Evolutionary conservation across 2,888 invertebrate species (phyloP).

Genomic region (Agrochola circellaris): DNA sequence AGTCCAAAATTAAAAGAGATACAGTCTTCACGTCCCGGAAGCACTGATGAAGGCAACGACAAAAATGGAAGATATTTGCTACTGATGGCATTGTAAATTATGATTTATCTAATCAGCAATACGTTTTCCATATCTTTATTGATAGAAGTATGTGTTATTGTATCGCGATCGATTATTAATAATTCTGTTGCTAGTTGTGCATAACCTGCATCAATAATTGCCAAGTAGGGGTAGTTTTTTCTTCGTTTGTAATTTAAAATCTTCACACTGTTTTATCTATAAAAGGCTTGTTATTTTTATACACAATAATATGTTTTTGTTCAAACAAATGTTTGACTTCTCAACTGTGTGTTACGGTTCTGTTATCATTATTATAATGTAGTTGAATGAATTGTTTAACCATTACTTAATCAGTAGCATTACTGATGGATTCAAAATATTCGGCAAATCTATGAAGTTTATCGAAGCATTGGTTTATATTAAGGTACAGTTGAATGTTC

Average conservation of each 20-base stretch:
- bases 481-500: too few relatives aligned
- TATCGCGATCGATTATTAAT: conserved; percentile 7
- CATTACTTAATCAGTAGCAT: not conserved
- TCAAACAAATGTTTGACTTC: not conserved
- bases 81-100: conserved; percentile 4
- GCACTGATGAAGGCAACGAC: not conserved
- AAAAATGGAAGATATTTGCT: conserved; percentile 1
- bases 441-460: not conserved
- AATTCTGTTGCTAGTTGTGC: conserved; percentile 8
- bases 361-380: not conserved
- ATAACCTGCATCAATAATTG: not conserved
- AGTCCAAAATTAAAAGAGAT: not conserved
- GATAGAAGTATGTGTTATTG: conserved; percentile 16
- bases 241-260: not conserved
- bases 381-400: not conserved
- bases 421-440: not conserved
- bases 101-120: conserved; percentile 24
- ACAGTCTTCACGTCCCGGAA: not conserved
- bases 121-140: conserved; percentile 14
- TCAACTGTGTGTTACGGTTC: not conserved
- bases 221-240: not conserved
- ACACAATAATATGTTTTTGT: not conserved
- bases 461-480: not conserved
- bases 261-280: not conserved
- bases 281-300: not conserved